A percentile compares a stretch with the other conserved stretches of the same genome.
Conservation (phyloP, 2,113 vertebrate species). For the Upupa epops region DNA sequence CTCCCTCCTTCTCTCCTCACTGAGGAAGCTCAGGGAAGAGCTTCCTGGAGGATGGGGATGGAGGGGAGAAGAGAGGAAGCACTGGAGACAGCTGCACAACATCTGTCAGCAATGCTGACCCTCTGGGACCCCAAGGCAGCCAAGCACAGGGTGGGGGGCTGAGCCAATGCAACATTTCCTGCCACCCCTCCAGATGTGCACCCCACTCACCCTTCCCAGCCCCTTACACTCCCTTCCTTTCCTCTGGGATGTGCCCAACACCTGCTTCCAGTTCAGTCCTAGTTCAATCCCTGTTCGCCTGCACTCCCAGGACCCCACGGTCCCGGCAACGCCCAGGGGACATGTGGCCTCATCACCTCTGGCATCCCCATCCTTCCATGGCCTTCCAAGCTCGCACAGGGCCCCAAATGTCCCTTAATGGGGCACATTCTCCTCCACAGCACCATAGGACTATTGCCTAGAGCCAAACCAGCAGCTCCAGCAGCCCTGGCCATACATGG, state of each 20-base stretch:
- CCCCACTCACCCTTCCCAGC: neutral
- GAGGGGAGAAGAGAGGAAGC: conserved; percentile 68
- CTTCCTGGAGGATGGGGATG: conserved; percentile 69
- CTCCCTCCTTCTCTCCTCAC: neutral
- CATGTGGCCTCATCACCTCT: neutral
- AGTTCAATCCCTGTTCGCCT: neutral
- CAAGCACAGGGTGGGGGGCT: neutral
- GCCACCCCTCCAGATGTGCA: conserved; percentile 22
- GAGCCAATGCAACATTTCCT: conserved; percentile 22
- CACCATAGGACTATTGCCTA: fast-evolving
- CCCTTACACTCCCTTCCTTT: neutral
- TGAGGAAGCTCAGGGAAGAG: conserved; percentile 55
- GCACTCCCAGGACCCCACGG: conserved; percentile 11
- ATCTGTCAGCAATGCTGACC: conserved; percentile 67
- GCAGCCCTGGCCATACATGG: fast-evolving
- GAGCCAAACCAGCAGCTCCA: fast-evolving
- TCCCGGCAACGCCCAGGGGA: neutral
- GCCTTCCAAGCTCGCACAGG: neutral
- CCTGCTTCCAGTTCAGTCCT: conserved; percentile 35
- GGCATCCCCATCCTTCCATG: neutral
- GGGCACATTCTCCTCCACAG: fast-evolving
- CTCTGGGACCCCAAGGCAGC: conserved; percentile 23
- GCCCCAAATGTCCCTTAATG: neutral
- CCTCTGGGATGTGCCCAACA: neutral
- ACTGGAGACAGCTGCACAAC: conserved; percentile 75